A percentile compares a stretch with the other conserved stretches of the same genome.
These are phyloP conservation scores for Drosophila longiperda DNA, from an alignment of 2,888 invertebrate species.

Conservation along the genomic window DNA sequence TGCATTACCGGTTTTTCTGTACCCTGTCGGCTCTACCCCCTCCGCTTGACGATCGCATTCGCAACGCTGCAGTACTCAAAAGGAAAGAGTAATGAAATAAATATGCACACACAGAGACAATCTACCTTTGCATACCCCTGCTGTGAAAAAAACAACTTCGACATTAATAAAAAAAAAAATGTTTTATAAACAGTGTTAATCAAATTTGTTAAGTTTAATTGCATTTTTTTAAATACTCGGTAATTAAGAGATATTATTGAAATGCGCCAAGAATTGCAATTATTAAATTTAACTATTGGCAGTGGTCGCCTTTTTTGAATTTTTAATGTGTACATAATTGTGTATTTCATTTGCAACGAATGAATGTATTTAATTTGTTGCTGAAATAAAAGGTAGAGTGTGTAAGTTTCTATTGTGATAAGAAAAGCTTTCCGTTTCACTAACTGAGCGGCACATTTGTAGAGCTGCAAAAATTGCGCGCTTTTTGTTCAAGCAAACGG, in stretches of 20 bases:
- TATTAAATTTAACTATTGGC: background rate
- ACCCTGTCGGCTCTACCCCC: slow-evolving; percentile 10
- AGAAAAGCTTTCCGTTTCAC: background rate
- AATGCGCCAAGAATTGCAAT: background rate
- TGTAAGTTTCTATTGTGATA: background rate
- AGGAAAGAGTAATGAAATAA: slow-evolving; percentile 53
- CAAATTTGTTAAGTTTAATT: background rate
- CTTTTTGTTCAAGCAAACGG: slow-evolving; percentile 28
- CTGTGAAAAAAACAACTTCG: slow-evolving; percentile 24
- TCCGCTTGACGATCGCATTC: slow-evolving; percentile 19
- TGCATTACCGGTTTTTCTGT: slow-evolving; percentile 76
- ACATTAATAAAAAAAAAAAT: slow-evolving; percentile 28
- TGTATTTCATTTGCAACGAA: background rate
- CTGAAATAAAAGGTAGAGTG: slow-evolving; percentile 9
- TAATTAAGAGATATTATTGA: background rate
- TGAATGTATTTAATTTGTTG: background rate
- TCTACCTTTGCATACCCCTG: slow-evolving; percentile 53
- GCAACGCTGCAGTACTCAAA: slow-evolving; percentile 35
- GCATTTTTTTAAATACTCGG: background rate
- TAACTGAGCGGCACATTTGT: slow-evolving; percentile 25
- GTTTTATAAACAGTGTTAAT: slow-evolving; percentile 12
- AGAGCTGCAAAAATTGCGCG: slow-evolving; percentile 47
- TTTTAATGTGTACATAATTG: background rate
- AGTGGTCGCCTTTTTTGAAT: too few species aligned
- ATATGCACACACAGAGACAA: slow-evolving; percentile 21